These are phyloP conservation scores for Micromesistius poutassou DNA, from an alignment of 2,797 vertebrate genomes.

Conservation along the genomic window DNA sequence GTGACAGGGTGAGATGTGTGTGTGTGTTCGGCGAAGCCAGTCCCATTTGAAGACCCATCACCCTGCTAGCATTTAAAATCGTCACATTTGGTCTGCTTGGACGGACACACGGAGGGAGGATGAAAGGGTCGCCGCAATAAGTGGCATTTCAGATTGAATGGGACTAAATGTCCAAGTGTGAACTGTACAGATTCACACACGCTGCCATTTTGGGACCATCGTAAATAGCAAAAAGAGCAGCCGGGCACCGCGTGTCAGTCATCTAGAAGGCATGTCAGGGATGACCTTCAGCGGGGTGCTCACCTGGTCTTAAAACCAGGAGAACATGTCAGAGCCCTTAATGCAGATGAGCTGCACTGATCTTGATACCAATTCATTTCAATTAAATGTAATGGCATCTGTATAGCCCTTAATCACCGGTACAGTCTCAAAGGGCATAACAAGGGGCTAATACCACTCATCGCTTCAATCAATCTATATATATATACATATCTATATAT, in stretches of 20 bases:
- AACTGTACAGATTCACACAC: conserved; percentile 34
- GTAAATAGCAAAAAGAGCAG: conserved; percentile 14
- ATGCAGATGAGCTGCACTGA: neutral
- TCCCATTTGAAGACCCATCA: conserved; percentile 62
- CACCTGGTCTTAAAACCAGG: conserved; percentile 21
- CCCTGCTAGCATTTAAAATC: conserved; percentile 59
- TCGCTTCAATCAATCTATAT: too few species aligned
- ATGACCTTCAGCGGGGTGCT: conserved; percentile 21
- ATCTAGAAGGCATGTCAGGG: conserved; percentile 25
- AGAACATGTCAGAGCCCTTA: conserved; percentile 6
- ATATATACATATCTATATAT: too few species aligned
- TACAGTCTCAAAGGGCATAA: too few species aligned
- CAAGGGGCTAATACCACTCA: too few species aligned
- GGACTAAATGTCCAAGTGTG: conserved; percentile 26
- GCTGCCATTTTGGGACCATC: conserved; percentile 38
- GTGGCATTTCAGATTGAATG: conserved; percentile 44
- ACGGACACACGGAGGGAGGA: conserved; percentile 41
- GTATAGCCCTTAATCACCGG: too few species aligned
- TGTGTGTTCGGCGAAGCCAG: conserved; percentile 51
- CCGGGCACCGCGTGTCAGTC: conserved; percentile 44
- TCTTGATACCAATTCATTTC: neutral
- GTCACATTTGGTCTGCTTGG: conserved; percentile 57
- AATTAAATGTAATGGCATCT: too few species aligned
- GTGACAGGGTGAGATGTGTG: conserved; percentile 27
- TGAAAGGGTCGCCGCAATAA: conserved; percentile 29